These are phyloP conservation scores for Drosophila asahinai DNA, from an alignment of 1,140 invertebrate species.

Conservation along the genomic window DNA sequence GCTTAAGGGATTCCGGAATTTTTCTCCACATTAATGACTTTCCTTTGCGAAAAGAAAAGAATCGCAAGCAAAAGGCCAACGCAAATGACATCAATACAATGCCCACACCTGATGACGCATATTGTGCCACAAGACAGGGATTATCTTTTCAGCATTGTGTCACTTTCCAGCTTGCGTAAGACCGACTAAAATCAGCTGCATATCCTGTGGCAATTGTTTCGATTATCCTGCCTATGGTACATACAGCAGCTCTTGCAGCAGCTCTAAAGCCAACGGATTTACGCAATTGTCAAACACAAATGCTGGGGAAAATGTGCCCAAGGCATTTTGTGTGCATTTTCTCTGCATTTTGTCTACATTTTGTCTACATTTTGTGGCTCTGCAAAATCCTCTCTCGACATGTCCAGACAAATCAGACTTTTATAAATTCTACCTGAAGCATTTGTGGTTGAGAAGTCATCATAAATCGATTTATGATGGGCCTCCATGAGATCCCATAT, in stretches of 20 bases:
- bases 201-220: slow-evolving; percentile 38
- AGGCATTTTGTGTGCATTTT: background rate
- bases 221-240: slow-evolving; percentile 19
- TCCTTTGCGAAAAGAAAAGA: slow-evolving; percentile 17
- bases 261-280: slow-evolving; percentile 51
- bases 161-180: slow-evolving; percentile 29
- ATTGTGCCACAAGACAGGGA: slow-evolving; percentile 27
- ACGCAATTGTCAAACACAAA: slow-evolving; percentile 52
- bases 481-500: background rate
- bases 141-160: slow-evolving; percentile 42
- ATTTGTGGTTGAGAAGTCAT: slow-evolving; percentile 66
- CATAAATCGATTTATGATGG: slow-evolving; percentile 48
- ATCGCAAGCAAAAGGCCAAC: slow-evolving; percentile 37
- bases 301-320: slow-evolving; percentile 1
- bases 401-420: slow-evolving; percentile 15
- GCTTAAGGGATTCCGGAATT: slow-evolving; percentile 27
- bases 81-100: slow-evolving; percentile 54
- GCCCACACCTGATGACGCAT: slow-evolving; percentile 24
- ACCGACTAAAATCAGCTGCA: slow-evolving; percentile 32
- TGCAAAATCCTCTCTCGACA: background rate
- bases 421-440: slow-evolving; percentile 34
- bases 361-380: background rate
- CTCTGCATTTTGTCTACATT: background rate
- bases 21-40: slow-evolving; percentile 45
- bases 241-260: slow-evolving; percentile 2